phyloP scores from a whole-genome alignment of 2,797 vertebrate species.

The Pterois miles region DNA sequence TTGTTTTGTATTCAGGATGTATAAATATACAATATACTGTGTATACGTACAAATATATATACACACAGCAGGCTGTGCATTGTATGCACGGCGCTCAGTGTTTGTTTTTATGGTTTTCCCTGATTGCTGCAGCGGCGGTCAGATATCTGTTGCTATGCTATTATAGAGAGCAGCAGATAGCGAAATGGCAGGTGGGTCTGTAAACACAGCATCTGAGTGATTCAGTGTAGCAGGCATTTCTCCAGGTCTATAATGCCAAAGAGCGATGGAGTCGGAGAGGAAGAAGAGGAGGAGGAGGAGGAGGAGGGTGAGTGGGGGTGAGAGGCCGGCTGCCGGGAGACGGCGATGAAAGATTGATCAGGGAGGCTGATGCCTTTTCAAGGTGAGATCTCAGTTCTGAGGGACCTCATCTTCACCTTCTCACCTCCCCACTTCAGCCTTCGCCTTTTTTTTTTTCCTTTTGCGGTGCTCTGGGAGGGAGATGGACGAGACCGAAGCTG shows the following conservation, averaged over 20 bases:
- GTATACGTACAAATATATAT: too few relatives aligned
- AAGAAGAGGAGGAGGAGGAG: neutral
- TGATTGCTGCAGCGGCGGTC: constrained; percentile 2
- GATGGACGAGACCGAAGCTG: constrained; percentile 9
- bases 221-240: constrained; percentile 46
- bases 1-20: neutral
- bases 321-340: constrained; percentile 47
- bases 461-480: neutral
- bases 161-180: constrained; percentile 52
- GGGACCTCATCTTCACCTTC: constrained; percentile 46
- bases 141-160: constrained; percentile 51
- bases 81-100: neutral
- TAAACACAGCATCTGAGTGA: constrained; percentile 60
- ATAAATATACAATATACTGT: too few relatives aligned
- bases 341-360: constrained; percentile 73
- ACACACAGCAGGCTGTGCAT: neutral
- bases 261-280: neutral
- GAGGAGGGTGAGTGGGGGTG: neutral
- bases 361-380: constrained; percentile 62
- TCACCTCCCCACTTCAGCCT: constrained; percentile 35
- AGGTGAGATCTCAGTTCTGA: constrained; percentile 70
- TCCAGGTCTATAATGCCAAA: constrained; percentile 40
- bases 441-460: neutral
- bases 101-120: constrained; percentile 1
- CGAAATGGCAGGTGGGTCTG: constrained; percentile 53